Base-by-base conservation (phyloP, 2,113 vertebrate species). In the Piaya cayana region DNA sequence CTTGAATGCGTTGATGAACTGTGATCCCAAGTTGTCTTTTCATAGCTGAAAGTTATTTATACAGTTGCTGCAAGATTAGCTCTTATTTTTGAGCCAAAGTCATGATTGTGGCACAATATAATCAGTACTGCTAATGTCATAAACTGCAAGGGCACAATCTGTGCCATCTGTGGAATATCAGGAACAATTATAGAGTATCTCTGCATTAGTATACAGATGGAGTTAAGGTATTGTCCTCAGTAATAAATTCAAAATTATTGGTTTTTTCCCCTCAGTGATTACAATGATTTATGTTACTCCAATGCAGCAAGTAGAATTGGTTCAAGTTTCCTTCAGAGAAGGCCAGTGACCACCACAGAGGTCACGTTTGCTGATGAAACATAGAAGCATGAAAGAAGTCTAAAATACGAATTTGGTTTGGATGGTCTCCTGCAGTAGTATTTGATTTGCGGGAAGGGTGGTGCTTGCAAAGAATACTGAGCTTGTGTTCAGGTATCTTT, bases 21-120 rank as follows among this genome's bases (percentile, higher is more conserved):
- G 91, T 49, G n/a, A 81, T 65, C 21, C n/a, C 39, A 90, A 62
- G 58, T 68, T 76, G 27, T 79, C 77, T 87, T 87, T 86, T 93
- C 69, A 32, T 59, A 65, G 36, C 63, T 53, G 72, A 68, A 87
- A 95, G 82, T 45, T 86, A 76, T 95, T 96, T 97, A 80, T 95
- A 55, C 47, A 65, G 37, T 34, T 83, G 37, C 49, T 75, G 30
- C 20, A 42, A 65, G 39, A 49, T 75, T 29, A 75, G 23, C 26
- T 91, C 21, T 95, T 90, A 64, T 78, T 89, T 90, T 84, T 74
- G 59, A 71, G 27, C 50, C 12, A 27, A 90, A 86, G 77, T 53
- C 29, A 37, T 86, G 83, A 42, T 47, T 43, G 16, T 68, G 37
- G 82, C 93, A 83, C 76, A 94, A 76, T 92, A 29, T 70, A 85